Conservation (phyloP, 1,140 invertebrate species). For the Pygmarrhopalites habei region DNA sequence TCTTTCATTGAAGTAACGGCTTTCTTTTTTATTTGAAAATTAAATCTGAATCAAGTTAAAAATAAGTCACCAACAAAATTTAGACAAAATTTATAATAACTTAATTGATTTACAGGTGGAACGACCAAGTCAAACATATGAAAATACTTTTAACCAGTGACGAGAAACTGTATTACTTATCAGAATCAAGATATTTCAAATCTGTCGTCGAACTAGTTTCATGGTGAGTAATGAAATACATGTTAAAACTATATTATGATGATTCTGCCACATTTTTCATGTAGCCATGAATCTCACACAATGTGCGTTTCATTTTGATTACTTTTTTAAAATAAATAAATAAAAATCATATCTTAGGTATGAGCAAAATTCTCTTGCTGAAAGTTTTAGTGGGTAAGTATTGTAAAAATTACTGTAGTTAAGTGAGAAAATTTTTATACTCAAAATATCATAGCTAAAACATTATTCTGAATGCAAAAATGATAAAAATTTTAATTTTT, state of each 20-base stretch:
- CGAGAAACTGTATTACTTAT: constrained; percentile 69
- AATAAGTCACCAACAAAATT: too few relatives aligned
- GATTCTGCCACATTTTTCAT: too few relatives aligned
- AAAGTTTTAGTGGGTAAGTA: constrained; percentile 76
- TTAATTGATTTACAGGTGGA: constrained; percentile 62
- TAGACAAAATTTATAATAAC: too few relatives aligned
- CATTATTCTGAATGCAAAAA: neutral
- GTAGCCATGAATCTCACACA: too few relatives aligned
- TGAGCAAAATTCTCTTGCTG: constrained; percentile 73
- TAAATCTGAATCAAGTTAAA: too few relatives aligned
- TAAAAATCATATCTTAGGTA: too few relatives aligned
- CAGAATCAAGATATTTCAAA: constrained; percentile 81
- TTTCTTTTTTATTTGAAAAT: too few relatives aligned
- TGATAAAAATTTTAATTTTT: neutral
- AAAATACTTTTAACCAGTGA: constrained; percentile 56
- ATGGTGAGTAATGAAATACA: too few relatives aligned
- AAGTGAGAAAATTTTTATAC: neutral
- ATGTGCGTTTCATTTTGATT: too few relatives aligned
- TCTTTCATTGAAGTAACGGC: constrained; percentile 83
- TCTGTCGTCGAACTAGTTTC: constrained; percentile 54
- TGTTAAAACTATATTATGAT: too few relatives aligned
- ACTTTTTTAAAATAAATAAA: too few relatives aligned
- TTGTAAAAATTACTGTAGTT: neutral
- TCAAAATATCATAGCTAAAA: neutral
- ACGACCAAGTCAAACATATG: constrained; percentile 84